These are phyloP conservation scores for Pseudomyrmex gracilis DNA, from an alignment of 1,140 invertebrate genomes.

Conservation along the genomic window DNA sequence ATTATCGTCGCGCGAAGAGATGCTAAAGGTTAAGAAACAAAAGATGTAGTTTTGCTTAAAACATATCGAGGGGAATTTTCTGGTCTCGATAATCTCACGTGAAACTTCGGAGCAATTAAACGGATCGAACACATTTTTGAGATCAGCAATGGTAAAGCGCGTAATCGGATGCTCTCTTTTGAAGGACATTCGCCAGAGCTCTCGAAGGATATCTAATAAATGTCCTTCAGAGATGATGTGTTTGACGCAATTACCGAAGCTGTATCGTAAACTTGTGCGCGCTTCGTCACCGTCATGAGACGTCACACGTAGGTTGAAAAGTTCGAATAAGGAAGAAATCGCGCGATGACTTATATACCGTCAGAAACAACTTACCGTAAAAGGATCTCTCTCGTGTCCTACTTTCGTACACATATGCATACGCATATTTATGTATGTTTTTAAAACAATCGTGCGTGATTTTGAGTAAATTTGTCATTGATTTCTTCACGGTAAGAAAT, in stretches of 20 bases:
- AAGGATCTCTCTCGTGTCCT: slow-evolving; percentile 79
- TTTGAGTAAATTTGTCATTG: background rate
- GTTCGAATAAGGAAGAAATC: slow-evolving; percentile 66
- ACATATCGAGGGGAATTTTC: background rate
- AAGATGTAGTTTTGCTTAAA: background rate
- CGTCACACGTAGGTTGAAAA: background rate
- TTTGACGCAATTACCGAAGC: slow-evolving; percentile 11
- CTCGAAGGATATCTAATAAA: background rate
- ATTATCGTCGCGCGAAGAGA: no score
- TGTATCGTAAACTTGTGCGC: slow-evolving; percentile 41
- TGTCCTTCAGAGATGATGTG: slow-evolving; percentile 34
- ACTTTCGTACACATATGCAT: slow-evolving; percentile 79
- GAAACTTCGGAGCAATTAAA: slow-evolving; percentile 1
- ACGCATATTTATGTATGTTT: background rate
- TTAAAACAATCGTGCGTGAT: background rate
- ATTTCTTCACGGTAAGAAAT: slow-evolving; percentile 3
- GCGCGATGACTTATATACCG: slow-evolving; percentile 46
- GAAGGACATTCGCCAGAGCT: no score
- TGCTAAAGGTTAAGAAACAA: background rate
- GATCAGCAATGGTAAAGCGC: background rate
- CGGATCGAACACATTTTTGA: background rate
- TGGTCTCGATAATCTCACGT: background rate
- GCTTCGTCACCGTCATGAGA: slow-evolving; percentile 49
- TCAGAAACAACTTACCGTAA: slow-evolving; percentile 76
- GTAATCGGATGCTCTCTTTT: background rate